phyloP scores from a whole-genome alignment of 1,140 invertebrate genomes.

The Drosophila insularis region DNA sequence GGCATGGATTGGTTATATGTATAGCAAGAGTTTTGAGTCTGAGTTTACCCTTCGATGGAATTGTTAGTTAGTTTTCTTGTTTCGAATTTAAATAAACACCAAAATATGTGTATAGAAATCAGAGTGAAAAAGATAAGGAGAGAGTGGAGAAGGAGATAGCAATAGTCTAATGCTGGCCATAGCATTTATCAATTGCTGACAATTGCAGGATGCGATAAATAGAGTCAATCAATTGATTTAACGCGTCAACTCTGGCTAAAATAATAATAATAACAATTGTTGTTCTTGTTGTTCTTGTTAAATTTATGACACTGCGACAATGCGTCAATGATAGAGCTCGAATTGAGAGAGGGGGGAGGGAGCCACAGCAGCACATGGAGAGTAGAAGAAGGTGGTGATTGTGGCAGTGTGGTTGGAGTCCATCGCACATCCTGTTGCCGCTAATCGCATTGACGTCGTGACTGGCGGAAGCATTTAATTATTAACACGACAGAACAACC shows the following conservation, averaged over 20 bases:
- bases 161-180: neutral
- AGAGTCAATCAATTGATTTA: constrained; percentile 51
- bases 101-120: too few relatives aligned
- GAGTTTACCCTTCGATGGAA: constrained; percentile 51
- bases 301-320: constrained; percentile 8
- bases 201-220: constrained; percentile 53
- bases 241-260: constrained; percentile 28
- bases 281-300: neutral
- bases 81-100: constrained; percentile 9
- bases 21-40: neutral
- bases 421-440: constrained; percentile 46
- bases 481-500: constrained; percentile 51
- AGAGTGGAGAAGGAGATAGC: too few relatives aligned
- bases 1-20: neutral
- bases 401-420: constrained; percentile 8
- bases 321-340: constrained; percentile 1
- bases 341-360: neutral
- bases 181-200: constrained; percentile 17
- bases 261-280: constrained; percentile 15
- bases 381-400: neutral
- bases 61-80: constrained; percentile 63
- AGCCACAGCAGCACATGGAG: neutral
- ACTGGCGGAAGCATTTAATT: constrained; percentile 65
- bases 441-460: constrained; percentile 56
- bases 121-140: too few relatives aligned